A percentile compares a stretch with the other conserved stretches of the same genome.
These are phyloP conservation scores for Phalera bucephala DNA, from an alignment of 2,888 invertebrate genomes.

Conservation along the genomic window DNA sequence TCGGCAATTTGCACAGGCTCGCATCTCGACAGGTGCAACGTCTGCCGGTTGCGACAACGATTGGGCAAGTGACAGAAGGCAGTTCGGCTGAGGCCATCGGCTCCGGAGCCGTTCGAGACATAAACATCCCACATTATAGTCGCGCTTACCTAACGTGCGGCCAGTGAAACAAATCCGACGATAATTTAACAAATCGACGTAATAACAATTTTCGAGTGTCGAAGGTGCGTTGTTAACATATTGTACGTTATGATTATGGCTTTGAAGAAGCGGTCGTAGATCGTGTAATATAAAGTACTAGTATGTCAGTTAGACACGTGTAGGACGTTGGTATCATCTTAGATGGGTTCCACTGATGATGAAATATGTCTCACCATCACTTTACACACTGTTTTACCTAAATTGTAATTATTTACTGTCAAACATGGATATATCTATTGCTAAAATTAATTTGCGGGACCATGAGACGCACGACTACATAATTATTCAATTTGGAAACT, in stretches of 20 bases:
- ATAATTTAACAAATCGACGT: constrained; percentile 54
- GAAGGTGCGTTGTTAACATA: constrained; percentile 25
- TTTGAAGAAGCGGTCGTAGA: constrained; percentile 36
- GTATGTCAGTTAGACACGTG: constrained; percentile 41
- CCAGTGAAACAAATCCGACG: constrained; percentile 68
- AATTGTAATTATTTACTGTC: constrained; percentile 20
- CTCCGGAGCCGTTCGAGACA: constrained; percentile 64
- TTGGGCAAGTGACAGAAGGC: constrained; percentile 71
- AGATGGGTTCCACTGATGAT: constrained; percentile 48
- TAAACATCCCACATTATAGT: constrained; percentile 74
- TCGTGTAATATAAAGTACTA: constrained; percentile 45
- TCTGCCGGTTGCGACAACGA: constrained; percentile 76
- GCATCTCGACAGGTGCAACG: constrained; percentile 76
- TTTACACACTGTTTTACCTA: constrained; percentile 27
- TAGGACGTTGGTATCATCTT: constrained; percentile 54
- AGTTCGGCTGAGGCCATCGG: constrained; percentile 68
- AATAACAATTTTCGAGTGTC: constrained; percentile 46
- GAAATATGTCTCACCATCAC: constrained; percentile 54
- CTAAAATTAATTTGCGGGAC: constrained; percentile 7
- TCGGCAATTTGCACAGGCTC: constrained; percentile 66
- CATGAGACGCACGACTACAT: constrained; percentile 6
- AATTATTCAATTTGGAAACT: constrained; percentile 9
- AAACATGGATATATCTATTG: constrained; percentile 8
- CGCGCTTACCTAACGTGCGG: constrained; percentile 63
- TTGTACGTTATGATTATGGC: constrained; percentile 33